Evolutionary conservation across 2,113 vertebrate species (phyloP), one percentile per base, ranked within the genome.

Genomic region (Felis chaus): DNA sequence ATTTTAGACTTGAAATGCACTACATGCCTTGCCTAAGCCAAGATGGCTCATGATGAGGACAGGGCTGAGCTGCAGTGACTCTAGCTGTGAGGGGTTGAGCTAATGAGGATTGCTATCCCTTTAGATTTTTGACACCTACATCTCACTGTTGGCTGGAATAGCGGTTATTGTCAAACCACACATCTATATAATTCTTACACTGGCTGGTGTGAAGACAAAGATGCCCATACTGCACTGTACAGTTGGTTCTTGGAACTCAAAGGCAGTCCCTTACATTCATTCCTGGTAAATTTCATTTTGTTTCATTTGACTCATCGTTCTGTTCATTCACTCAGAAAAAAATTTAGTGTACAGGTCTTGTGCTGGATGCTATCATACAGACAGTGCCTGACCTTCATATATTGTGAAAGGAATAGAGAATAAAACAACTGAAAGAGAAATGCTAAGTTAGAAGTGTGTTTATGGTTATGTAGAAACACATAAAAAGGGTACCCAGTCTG

Each of bases 101-200:
- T 91, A 91, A 25, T 82, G 41, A 97, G 4, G 16, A 5, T 85
- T 84, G 9, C 50, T 82, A 14, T 89, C 19, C 16, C 41, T 65
- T 96, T 92, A 87, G 2, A 78, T 94, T 96, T 96, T 76, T 94
- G 92, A 68, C 61, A 95, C 25, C n/a, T 53, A 93, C 29, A 93
- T 55, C 3, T 25, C 41, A 66, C 48, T 89, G 18, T 84, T 74
- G 63, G 31, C 25, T 83, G 19, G 41, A 96, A 91, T 88, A n/a
- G 18, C 6, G 18, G n/a, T 66, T 57, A 57, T 12, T 85, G 48
- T 82, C 50, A 96, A 96, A 94, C 41, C 61, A 86, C 9, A 89
- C 50, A 89, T 96, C 78, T 89, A 78, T 27, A 69, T 76, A 29
- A 16, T 69, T 89, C 73, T 97, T 33, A 78, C 19, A 61, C 14